A percentile compares a stretch with the other conserved stretches of the same genome.
Conservation (phyloP, 2,113 vertebrate species). For the Capreolus pygargus region DNA sequence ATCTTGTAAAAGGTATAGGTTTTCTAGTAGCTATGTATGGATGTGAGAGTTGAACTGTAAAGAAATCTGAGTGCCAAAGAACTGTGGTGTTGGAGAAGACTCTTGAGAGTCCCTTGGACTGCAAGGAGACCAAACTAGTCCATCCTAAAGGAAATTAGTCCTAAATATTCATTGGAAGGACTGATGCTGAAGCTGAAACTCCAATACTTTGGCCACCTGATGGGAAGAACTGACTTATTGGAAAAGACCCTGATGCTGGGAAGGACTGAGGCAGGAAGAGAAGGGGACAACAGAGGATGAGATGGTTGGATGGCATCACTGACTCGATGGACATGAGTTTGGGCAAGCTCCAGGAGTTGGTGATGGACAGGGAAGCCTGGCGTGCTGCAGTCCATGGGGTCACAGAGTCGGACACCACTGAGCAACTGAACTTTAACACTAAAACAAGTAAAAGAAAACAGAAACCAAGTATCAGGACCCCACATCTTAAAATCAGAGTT, state of each 20-base stretch:
- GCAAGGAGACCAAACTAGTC: background rate
- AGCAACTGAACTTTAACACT: background rate
- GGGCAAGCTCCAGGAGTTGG: background rate
- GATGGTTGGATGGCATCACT: background rate
- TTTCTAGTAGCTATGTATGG: background rate
- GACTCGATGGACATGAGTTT: background rate
- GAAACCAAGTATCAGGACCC: background rate
- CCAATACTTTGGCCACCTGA: background rate
- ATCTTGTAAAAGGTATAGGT: background rate
- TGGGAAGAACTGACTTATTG: background rate
- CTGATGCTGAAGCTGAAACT: background rate
- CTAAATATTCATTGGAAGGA: background rate
- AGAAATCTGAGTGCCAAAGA: accelerated
- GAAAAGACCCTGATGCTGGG: background rate
- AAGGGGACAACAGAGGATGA: background rate
- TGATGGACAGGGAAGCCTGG: background rate
- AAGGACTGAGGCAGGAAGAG: background rate
- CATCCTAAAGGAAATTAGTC: background rate
- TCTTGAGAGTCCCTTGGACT: background rate
- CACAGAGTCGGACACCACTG: accelerated
- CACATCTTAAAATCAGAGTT: accelerated
- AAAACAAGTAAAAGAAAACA: background rate
- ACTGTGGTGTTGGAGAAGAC: background rate
- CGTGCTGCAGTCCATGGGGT: background rate
- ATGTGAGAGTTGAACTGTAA: background rate